phyloP scores from a whole-genome alignment of 2,797 vertebrate species.

The Forpus xanthops region DNA sequence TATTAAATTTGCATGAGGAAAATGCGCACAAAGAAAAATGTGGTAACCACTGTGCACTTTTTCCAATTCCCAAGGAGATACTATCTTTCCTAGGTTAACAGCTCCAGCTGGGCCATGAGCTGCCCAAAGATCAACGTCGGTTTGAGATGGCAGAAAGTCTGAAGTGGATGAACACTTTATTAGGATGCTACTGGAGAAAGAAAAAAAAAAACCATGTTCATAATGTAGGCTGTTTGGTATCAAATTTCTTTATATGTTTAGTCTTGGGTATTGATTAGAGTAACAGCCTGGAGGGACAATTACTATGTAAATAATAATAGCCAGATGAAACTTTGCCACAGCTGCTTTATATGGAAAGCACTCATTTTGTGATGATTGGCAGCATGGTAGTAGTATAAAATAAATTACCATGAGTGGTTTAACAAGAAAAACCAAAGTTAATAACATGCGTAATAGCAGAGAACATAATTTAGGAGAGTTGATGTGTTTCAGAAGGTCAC shows the following conservation, averaged over 20 bases:
- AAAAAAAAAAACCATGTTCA: not conserved
- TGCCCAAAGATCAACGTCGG: fast-evolving
- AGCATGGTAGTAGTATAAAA: not conserved
- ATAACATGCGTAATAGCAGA: not conserved
- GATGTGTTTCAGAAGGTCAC: not conserved
- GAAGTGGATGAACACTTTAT: not conserved
- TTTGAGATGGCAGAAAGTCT: not conserved
- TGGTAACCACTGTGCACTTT: not conserved
- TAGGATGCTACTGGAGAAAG: not conserved
- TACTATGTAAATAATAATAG: not conserved
- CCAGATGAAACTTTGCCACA: not conserved
- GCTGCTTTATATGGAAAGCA: not conserved
- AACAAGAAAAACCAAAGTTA: constrained; percentile 7
- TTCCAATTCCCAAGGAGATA: not conserved
- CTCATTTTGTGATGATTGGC: not conserved
- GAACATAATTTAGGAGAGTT: not conserved
- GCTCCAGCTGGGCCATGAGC: not conserved
- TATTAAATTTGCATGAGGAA: not conserved
- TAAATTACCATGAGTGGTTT: not conserved
- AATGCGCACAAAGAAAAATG: not conserved
- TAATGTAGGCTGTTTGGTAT: not conserved
- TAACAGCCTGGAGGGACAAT: not conserved
- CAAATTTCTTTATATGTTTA: not conserved
- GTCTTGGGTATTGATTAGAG: not conserved
- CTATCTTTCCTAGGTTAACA: not conserved